Percentiles rank a stretch among this genome's conserved stretches.
Evolutionary conservation across 2,888 invertebrate species (phyloP).

Genomic region (Hetaerina titia): DNA sequence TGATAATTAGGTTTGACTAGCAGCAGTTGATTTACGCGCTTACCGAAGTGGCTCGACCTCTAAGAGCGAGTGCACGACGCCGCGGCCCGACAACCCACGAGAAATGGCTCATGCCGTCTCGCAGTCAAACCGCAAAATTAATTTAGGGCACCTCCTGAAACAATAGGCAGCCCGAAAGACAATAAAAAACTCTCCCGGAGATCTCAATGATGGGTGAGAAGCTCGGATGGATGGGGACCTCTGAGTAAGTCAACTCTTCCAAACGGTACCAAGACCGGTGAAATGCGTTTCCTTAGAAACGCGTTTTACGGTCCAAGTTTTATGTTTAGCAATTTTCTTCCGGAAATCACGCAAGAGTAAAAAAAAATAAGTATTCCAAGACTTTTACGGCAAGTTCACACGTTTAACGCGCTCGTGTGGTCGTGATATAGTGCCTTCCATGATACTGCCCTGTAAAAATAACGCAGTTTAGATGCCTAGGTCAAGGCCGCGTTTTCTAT

Average conservation of each 20-base stretch:
- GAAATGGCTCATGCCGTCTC: background rate
- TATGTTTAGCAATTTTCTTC: background rate
- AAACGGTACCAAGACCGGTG: background rate
- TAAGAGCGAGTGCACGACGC: background rate
- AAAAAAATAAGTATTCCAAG: background rate
- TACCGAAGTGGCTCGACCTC: background rate
- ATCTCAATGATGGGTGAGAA: background rate
- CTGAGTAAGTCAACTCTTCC: background rate
- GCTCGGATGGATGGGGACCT: background rate
- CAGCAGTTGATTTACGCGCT: background rate
- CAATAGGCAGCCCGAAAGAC: background rate
- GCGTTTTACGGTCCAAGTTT: background rate
- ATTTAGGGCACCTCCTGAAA: background rate
- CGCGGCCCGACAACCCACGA: background rate
- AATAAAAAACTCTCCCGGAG: background rate
- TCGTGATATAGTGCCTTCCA: background rate
- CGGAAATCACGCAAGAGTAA: background rate
- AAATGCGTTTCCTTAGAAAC: conserved; percentile 1
- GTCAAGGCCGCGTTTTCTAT: background rate
- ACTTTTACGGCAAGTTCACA: background rate
- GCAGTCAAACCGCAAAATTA: background rate
- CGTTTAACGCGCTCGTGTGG: background rate
- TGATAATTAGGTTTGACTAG: background rate
- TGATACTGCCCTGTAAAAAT: background rate
- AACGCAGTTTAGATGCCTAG: background rate